phyloP scores from a whole-genome alignment of 2,888 invertebrate genomes.

The Rhagonycha lutea region DNA sequence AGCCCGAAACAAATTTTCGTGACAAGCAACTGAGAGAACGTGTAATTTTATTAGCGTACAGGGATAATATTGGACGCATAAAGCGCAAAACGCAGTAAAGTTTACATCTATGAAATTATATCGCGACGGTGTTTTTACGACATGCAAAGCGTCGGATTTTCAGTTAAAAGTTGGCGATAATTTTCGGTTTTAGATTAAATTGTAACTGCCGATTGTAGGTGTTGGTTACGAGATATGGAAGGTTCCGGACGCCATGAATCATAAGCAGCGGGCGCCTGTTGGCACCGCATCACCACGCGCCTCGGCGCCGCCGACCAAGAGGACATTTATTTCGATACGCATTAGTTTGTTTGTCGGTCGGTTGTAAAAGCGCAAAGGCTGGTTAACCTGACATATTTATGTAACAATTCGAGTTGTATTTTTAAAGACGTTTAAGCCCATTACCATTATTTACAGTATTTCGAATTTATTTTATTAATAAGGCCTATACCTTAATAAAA shows the following conservation, averaged over 20 bases:
- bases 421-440: neutral
- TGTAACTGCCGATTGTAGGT: slow-evolving; percentile 26
- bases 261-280: slow-evolving; percentile 33
- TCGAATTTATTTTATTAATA: neutral
- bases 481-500: neutral
- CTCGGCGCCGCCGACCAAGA: slow-evolving; percentile 32
- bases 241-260: slow-evolving; percentile 33
- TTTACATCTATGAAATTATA: slow-evolving; percentile 8
- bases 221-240: slow-evolving; percentile 16
- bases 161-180: slow-evolving; percentile 28
- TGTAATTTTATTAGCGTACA: slow-evolving; percentile 5
- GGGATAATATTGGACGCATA: slow-evolving; percentile 11
- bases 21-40: slow-evolving; percentile 4
- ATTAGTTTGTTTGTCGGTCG: slow-evolving; percentile 37
- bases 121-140: slow-evolving; percentile 6
- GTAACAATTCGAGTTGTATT: neutral
- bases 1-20: neutral
- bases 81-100: slow-evolving; percentile 6
- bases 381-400: slow-evolving; percentile 27
- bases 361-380: slow-evolving; percentile 16
- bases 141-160: slow-evolving; percentile 7
- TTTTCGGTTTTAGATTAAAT: slow-evolving; percentile 32
- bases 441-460: neutral
- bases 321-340: slow-evolving; percentile 39
- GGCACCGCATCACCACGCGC: slow-evolving; percentile 25